Conservation (phyloP, 2,888 invertebrate genomes). For the Panorpa germanica region DNA sequence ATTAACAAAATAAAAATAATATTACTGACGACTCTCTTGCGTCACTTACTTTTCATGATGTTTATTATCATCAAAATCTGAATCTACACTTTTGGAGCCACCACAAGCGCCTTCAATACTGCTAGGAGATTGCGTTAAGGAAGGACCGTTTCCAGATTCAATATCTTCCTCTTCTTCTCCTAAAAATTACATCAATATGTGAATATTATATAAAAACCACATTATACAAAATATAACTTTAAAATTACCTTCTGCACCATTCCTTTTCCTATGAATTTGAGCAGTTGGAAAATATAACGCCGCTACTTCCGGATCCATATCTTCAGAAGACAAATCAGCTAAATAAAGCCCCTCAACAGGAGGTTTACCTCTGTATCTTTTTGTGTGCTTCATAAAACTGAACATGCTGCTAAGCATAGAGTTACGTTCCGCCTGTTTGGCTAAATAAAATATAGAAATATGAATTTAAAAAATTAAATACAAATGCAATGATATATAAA, state of each 20-base stretch:
- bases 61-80: constrained; percentile 64
- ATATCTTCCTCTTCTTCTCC: constrained; percentile 72
- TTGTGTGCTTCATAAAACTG: constrained; percentile 72
- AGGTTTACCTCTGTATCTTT: constrained; percentile 34
- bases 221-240: no score
- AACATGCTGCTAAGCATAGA: constrained; percentile 85
- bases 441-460: neutral
- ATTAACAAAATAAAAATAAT: constrained; percentile 7
- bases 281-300: constrained; percentile 62
- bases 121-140: constrained; percentile 83
- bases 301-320: constrained; percentile 82
- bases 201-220: no score
- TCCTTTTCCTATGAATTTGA: neutral
- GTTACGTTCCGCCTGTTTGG: constrained; percentile 17
- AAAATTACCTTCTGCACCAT: no score
- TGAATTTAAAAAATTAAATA: no score
- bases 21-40: constrained; percentile 2
- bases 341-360: constrained; percentile 72
- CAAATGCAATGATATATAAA: neutral
- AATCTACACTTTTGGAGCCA: constrained; percentile 56
- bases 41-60: constrained; percentile 29
- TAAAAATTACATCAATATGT: constrained; percentile 21
- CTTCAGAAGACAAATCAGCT: constrained; percentile 75
- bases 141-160: constrained; percentile 92
- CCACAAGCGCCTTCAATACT: constrained; percentile 71